phyloP scores from a whole-genome alignment of 1,140 invertebrate species.

The Hycleus phaleratus region DNA sequence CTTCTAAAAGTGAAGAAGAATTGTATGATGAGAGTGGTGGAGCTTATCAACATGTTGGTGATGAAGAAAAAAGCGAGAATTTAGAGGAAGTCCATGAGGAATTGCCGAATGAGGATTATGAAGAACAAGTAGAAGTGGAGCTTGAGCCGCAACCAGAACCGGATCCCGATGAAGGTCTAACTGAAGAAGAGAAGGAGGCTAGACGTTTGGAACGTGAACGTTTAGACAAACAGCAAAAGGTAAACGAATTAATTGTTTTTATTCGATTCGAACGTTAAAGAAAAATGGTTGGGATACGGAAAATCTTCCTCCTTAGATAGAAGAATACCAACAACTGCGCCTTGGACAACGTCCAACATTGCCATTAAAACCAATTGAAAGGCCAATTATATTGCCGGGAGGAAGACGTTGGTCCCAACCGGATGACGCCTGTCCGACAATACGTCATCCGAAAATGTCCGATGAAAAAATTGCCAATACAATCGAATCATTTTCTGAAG shows the following conservation, averaged over 20 bases:
- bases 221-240: constrained; percentile 25
- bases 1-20: background rate
- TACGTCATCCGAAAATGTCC: constrained; percentile 46
- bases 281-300: background rate
- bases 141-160: background rate
- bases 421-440: constrained; percentile 51
- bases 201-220: constrained; percentile 16
- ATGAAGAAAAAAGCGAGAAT: background rate
- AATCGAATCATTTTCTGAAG: constrained; percentile 63
- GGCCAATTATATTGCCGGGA: constrained; percentile 56
- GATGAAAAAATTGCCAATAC: constrained; percentile 71
- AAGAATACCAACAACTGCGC: constrained; percentile 16
- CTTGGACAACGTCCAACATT: constrained; percentile 16
- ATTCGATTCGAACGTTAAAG: background rate
- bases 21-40: background rate
- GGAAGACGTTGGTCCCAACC: constrained; percentile 66
- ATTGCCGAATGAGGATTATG: background rate
- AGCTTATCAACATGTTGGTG: background rate
- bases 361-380: constrained; percentile 22
- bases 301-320: background rate
- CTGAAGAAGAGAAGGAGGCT: constrained; percentile 13
- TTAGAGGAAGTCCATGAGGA: constrained; percentile 6
- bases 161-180: constrained; percentile 6
- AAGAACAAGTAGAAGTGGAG: constrained; percentile 12
- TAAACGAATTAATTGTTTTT: background rate